Percentiles rank a stretch among this genome's conserved stretches.
Evolutionary conservation across 1,140 invertebrate species (phyloP).

Genomic region (Solen grandis): DNA sequence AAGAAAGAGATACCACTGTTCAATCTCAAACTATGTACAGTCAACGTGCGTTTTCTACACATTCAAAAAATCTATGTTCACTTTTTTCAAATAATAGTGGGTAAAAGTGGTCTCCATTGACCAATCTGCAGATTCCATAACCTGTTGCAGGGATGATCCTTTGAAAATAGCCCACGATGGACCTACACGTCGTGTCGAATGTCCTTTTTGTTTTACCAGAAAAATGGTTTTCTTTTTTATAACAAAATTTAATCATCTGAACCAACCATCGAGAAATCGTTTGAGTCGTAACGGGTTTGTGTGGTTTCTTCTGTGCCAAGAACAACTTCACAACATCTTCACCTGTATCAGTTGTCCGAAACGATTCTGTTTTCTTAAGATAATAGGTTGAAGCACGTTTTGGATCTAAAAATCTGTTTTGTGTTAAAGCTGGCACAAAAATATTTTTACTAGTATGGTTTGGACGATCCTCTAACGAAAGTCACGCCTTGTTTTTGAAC

Average conservation of each 20-base stretch:
- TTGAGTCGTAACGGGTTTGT: neutral
- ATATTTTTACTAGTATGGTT: neutral
- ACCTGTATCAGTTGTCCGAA: neutral
- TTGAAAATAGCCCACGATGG: neutral
- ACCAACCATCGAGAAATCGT: neutral
- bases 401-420: slow-evolving; percentile 14
- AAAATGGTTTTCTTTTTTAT: neutral
- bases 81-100: neutral
- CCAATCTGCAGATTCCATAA: slow-evolving; percentile 1
- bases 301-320: neutral
- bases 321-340: slow-evolving; percentile 1
- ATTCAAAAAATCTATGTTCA: neutral
- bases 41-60: neutral
- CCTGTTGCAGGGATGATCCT: neutral
- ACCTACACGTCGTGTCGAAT: neutral
- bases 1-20: neutral
- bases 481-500: slow-evolving; percentile 19
- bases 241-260: neutral
- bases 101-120: neutral
- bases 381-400: too few relatives aligned
- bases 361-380: neutral
- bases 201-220: neutral
- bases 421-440: slow-evolving; percentile 18
- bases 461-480: slow-evolving; percentile 20
- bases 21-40: neutral